Evolutionary conservation across 2,797 vertebrate species (phyloP), one percentile per base, ranked within the genome.

Genomic region (Florisuga fusca): DNA sequence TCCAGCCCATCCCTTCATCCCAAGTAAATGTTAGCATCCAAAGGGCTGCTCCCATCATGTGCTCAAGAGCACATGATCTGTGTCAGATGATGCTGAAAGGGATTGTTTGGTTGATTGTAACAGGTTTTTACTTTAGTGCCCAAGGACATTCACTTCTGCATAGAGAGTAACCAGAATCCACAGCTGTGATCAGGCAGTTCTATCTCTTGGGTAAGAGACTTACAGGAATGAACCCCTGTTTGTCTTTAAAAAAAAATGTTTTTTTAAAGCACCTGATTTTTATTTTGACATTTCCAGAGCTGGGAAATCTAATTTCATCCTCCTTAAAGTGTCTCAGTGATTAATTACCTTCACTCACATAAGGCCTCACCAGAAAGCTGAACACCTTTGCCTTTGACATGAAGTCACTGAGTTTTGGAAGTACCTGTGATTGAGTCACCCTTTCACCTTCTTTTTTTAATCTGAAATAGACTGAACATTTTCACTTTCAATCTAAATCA

Each of bases 81-180:
- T 81, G 94, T 96, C 95, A 96, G 94, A 78, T 94, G 94, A 95
- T 46, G 67, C 86, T 88, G 71, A 76, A 84, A 84, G 48, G 55
- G 31, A 89, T 90, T 41, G 38, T 41, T 41, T 41, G 38, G 38
- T 41, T 41, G 38, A 41, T 41, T 14, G 38, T 41, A 90, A 88
- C 94, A 96, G 58, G 79, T 76, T 93, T 93, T 81, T 93, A 84
- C 48, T 72, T 82, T 51, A 76, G 62, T 55, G 83, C 87, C 83
- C 69, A 31, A 91, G 85, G 91, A 94, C 86, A 88, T 69, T 0
- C 1, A 12, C 75, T 80, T 57, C 51, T 93, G 91, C 85, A 45
- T 20, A 90, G 64, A 17, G 22, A 59, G 66, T 74, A 95, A 66
- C 27, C 55, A 71, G 63, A 71, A 89, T 55, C 55, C 57, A 54